A percentile compares a stretch with the other conserved stretches of the same genome.
These are phyloP conservation scores for Protomyctophum bolini DNA, from an alignment of 2,113 vertebrate genomes.

Conservation along the genomic window DNA sequence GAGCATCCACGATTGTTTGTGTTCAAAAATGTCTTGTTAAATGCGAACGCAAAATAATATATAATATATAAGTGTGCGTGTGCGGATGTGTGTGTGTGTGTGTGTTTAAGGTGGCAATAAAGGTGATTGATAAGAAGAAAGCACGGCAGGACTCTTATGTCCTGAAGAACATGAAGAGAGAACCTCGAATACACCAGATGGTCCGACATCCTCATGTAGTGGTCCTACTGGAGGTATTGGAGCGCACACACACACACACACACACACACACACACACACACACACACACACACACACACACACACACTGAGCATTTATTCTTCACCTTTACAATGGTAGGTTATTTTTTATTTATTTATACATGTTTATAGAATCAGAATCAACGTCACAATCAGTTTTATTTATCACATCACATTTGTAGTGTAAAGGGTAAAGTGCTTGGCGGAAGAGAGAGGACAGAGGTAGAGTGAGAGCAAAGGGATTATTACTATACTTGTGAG, in stretches of 20 bases:
- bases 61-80: too few species aligned
- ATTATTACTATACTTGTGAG: too few species aligned
- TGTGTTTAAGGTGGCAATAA: conserved; percentile 80
- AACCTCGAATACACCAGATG: conserved; percentile 85
- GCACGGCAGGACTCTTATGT: conserved; percentile 83
- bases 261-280: background rate
- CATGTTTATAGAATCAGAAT: too few species aligned
- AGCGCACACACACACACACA: background rate
- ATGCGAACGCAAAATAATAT: too few species aligned
- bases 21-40: too few species aligned
- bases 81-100: background rate
- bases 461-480: background rate
- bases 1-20: too few species aligned
- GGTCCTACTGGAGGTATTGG: conserved; percentile 76
- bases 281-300: conserved; percentile 9
- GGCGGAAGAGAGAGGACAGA: too few species aligned
- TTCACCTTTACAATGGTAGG: too few species aligned
- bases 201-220: conserved; percentile 83
- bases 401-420: too few species aligned
- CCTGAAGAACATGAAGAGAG: conserved; percentile 85
- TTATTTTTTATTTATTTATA: too few species aligned
- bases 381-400: too few species aligned
- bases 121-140: conserved; percentile 90
- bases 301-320: background rate
- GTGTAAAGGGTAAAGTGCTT: too few species aligned